Evolutionary conservation across 2,888 invertebrate genomes (phyloP).

Genomic region (Anthophora plumipes): DNA sequence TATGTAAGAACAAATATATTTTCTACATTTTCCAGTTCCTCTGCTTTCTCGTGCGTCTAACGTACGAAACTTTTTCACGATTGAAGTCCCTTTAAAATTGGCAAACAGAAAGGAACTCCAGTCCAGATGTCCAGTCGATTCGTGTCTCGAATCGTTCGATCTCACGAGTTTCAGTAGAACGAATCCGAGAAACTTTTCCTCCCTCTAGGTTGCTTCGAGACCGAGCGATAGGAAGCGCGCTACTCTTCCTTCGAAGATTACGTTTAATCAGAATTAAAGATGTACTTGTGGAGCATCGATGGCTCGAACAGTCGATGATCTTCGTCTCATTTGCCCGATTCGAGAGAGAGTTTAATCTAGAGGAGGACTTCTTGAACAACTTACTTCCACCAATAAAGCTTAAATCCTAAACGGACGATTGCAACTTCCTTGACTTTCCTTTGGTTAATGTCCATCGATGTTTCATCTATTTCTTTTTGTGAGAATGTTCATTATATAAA

Average conservation of each 20-base stretch:
- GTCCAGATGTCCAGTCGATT: slow-evolving; percentile 53
- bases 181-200: slow-evolving; percentile 57
- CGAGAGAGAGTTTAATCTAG: slow-evolving; percentile 61
- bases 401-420: slow-evolving; percentile 36
- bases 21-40: background rate
- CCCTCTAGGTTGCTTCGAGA: background rate
- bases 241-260: slow-evolving; percentile 53
- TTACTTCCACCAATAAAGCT: slow-evolving; percentile 8
- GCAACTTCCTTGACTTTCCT: slow-evolving; percentile 5
- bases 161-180: slow-evolving; percentile 37
- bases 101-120: slow-evolving; percentile 40
- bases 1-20: background rate
- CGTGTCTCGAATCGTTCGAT: slow-evolving; percentile 42
- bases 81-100: slow-evolving; percentile 37
- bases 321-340: slow-evolving; percentile 63
- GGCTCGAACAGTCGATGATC: slow-evolving; percentile 49
- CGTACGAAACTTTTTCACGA: slow-evolving; percentile 26
- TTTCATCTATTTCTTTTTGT: background rate
- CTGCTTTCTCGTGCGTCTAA: slow-evolving; percentile 2
- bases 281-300: slow-evolving; percentile 57
- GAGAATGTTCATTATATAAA: background rate
- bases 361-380: slow-evolving; percentile 32
- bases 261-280: slow-evolving; percentile 72
- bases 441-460: background rate
- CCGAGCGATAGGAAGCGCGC: slow-evolving; percentile 32